These are phyloP conservation scores for Panurus biarmicus DNA, from an alignment of 2,113 vertebrate species.

Conservation along the genomic window DNA sequence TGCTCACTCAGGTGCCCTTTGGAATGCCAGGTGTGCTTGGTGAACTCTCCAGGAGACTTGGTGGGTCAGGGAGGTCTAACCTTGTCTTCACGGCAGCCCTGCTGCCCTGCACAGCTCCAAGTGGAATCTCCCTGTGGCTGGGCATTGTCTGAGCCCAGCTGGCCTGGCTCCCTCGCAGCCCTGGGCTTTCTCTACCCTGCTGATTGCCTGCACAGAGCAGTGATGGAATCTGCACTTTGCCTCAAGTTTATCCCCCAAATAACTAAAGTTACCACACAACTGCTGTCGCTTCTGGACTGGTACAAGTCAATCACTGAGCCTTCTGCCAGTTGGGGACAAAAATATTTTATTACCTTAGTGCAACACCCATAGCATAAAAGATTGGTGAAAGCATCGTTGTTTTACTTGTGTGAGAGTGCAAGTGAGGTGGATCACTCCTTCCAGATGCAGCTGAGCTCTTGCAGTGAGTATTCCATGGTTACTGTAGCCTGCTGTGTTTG, in stretches of 20 bases:
- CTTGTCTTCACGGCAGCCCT: neutral
- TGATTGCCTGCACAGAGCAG: neutral
- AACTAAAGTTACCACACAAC: neutral
- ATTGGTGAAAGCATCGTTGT: conserved; percentile 13
- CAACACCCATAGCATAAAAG: neutral
- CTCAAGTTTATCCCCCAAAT: neutral
- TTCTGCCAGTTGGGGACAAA: neutral
- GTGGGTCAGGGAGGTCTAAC: neutral
- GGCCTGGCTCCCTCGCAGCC: neutral
- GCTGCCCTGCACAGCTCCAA: neutral
- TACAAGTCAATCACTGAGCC: neutral
- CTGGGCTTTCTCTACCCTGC: neutral
- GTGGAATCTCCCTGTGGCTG: neutral
- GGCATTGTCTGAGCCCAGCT: neutral
- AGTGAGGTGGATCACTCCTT: neutral
- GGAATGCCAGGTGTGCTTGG: neutral
- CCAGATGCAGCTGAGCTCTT: neutral
- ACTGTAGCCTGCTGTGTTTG: neutral
- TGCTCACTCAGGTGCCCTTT: neutral
- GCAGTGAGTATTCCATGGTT: neutral
- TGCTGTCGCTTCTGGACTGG: neutral
- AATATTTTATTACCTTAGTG: conserved; percentile 2
- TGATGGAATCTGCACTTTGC: neutral
- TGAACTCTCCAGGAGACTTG: neutral
- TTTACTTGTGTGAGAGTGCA: neutral